A percentile compares a stretch with the other conserved stretches of the same genome.
These are phyloP conservation scores for Spea multiplicata DNA, from an alignment of 2,113 vertebrate genomes.

Conservation along the genomic window DNA sequence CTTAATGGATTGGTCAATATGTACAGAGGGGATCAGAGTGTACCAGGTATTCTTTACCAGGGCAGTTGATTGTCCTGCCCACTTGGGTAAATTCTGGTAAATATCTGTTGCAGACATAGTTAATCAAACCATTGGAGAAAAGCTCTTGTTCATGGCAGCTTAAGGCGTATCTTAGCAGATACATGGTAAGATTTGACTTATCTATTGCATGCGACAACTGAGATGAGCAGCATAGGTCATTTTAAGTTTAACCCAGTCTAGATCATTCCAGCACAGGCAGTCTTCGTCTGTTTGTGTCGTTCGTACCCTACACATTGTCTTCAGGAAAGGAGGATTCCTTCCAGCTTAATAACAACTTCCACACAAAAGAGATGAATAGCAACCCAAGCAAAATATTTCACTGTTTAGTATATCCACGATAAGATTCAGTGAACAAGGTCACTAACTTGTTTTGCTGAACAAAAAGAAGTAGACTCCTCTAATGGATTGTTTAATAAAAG, in stretches of 20 bases:
- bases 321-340: conserved; percentile 39
- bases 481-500: neutral
- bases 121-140: no score
- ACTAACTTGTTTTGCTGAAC: neutral
- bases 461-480: neutral
- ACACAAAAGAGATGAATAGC: conserved; percentile 1
- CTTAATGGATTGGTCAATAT: no score
- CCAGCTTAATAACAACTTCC: conserved; percentile 12
- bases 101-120: no score
- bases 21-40: no score
- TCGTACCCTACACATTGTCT: conserved; percentile 5
- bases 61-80: no score
- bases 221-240: conserved; percentile 5
- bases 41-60: no score
- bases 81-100: no score
- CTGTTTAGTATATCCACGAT: conserved; percentile 8
- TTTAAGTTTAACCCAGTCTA: conserved; percentile 3
- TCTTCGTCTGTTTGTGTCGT: conserved; percentile 8
- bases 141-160: no score
- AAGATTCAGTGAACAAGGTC: conserved; percentile 8
- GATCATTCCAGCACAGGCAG: conserved; percentile 1
- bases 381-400: conserved; percentile 5
- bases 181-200: no score
- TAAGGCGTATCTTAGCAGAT: no score
- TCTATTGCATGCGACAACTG: no score